Evolutionary conservation across 2,888 invertebrate species (phyloP).

Genomic region (Drosophila longiperda): DNA sequence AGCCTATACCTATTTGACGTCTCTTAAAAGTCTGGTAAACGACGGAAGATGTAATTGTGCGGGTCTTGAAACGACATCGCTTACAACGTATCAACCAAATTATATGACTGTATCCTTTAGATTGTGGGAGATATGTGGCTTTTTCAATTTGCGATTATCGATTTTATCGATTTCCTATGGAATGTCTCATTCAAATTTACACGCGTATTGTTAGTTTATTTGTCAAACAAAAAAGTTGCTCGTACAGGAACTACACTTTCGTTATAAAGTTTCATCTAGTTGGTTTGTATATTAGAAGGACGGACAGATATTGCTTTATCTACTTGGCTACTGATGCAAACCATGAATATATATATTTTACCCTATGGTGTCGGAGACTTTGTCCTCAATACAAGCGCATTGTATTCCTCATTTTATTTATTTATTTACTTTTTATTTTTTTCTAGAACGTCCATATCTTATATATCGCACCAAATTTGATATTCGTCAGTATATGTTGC

Average conservation of each 20-base stretch:
- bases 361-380: not conserved
- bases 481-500: conserved; percentile 94
- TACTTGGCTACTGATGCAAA: not conserved
- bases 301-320: not conserved
- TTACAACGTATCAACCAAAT: not conserved
- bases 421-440: conserved; percentile 1
- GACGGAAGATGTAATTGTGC: too few relatives aligned
- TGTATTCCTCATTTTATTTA: not conserved
- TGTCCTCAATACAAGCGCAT: not conserved
- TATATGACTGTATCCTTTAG: not conserved
- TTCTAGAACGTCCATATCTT: conserved; percentile 91
- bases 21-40: too few relatives aligned
- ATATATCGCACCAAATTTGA: conserved; percentile 95
- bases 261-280: too few relatives aligned
- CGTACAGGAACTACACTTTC: not conserved
- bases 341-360: not conserved
- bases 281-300: too few relatives aligned
- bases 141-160: not conserved
- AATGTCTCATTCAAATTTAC: too few relatives aligned
- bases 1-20: too few relatives aligned
- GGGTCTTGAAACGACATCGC: not conserved
- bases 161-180: not conserved
- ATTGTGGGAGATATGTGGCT: not conserved
- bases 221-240: not conserved
- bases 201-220: too few relatives aligned